Percentiles rank a stretch among this genome's conserved stretches.
Conservation (phyloP, 92 coral and sea anemone species). For the Bergia sp. region DNA sequence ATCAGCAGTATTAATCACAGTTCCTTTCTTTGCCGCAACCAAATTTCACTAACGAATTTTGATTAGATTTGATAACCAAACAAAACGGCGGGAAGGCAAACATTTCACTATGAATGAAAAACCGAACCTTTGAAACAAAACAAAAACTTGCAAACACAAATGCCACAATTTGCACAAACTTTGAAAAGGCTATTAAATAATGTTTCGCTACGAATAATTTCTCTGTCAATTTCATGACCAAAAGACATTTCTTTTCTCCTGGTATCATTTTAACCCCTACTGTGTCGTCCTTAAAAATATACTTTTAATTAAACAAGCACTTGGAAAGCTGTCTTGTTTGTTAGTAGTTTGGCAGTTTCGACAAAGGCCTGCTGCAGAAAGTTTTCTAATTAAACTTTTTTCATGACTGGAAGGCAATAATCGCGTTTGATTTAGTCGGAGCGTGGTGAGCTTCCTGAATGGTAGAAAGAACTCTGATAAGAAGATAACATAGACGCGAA, state of each 20-base stretch:
- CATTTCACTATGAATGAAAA: slow-evolving; percentile 33
- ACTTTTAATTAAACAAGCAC: slow-evolving; percentile 39
- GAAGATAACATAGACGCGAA: neutral
- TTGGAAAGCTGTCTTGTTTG: slow-evolving; percentile 22
- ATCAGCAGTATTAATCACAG: neutral
- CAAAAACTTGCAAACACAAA: slow-evolving; percentile 21
- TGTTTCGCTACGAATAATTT: neutral
- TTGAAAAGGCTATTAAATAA: slow-evolving; percentile 18
- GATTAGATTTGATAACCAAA: slow-evolving; percentile 37
- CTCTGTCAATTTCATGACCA: neutral
- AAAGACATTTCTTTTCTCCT: neutral
- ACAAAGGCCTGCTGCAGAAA: slow-evolving; percentile 14
- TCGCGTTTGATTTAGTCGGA: neutral
- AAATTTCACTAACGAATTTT: slow-evolving; percentile 30
- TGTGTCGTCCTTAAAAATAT: slow-evolving; percentile 2
- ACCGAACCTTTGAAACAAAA: neutral
- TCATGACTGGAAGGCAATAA: neutral
- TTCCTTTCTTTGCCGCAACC: neutral
- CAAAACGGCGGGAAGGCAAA: slow-evolving; percentile 42
- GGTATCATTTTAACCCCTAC: neutral
- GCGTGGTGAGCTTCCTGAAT: slow-evolving; percentile 14
- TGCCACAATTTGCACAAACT: slow-evolving; percentile 15
- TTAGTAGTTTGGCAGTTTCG: slow-evolving; percentile 26
- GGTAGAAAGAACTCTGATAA: neutral
- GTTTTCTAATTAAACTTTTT: slow-evolving; percentile 16